These are phyloP conservation scores for Petrosia ficiformis DNA, from an alignment of 37 sponge, comb jelly and placozoan genomes.

Conservation along the genomic window DNA sequence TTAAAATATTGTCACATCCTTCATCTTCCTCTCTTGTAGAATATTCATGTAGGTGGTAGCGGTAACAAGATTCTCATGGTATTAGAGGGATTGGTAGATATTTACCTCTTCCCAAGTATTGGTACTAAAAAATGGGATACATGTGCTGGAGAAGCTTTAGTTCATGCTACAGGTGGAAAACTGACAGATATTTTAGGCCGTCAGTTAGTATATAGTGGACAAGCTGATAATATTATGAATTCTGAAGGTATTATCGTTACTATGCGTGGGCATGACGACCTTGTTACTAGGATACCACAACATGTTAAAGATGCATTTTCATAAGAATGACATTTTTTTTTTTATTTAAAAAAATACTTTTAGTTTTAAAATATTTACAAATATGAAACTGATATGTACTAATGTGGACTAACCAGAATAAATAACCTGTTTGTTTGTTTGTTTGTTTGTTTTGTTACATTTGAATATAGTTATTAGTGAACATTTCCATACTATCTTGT, in stretches of 20 bases:
- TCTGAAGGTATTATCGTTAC: constrained; percentile 44
- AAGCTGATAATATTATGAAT: not conserved
- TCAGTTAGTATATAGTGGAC: constrained; percentile 46
- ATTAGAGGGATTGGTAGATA: constrained; percentile 75
- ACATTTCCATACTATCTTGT: too few species aligned
- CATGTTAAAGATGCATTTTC: constrained; percentile 14
- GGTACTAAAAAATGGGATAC: constrained; percentile 98
- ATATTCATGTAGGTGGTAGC: constrained; percentile 69
- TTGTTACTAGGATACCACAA: constrained; percentile 56
- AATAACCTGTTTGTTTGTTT: too few species aligned
- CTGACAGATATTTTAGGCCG: constrained; percentile 82
- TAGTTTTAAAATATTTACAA: too few species aligned
- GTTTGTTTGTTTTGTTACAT: too few species aligned
- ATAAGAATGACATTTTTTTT: not conserved
- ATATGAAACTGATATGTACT: too few species aligned
- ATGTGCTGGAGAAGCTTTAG: constrained; percentile 91
- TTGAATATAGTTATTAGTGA: too few species aligned
- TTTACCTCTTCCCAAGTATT: constrained; percentile 73
- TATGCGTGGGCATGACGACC: constrained; percentile 36
- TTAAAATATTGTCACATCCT: not conserved
- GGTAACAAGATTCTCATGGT: constrained; percentile 92
- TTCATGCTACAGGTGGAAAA: constrained; percentile 68
- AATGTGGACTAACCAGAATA: too few species aligned
- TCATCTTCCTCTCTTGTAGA: constrained; percentile 1
- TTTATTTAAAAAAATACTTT: not conserved